phyloP scores from a whole-genome alignment of 2,113 vertebrate genomes.

The Thymallus thymallus region DNA sequence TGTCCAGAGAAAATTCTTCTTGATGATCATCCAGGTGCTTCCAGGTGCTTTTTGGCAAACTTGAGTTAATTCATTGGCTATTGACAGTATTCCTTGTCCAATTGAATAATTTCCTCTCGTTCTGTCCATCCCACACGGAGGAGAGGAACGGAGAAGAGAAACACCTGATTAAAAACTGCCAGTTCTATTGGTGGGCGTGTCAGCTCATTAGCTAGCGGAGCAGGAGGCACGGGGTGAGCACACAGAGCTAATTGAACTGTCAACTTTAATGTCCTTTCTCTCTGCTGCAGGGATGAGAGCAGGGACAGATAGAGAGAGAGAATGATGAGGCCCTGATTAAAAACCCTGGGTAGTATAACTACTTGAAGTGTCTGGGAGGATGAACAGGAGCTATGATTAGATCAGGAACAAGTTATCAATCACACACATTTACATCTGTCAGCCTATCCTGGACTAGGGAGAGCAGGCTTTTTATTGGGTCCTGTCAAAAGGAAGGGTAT shows the following conservation, averaged over 20 bases:
- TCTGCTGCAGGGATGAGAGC: not conserved
- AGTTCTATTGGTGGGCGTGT: conserved; percentile 62
- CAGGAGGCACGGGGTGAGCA: conserved; percentile 19
- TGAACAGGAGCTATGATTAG: conserved; percentile 26
- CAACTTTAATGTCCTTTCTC: conserved; percentile 44
- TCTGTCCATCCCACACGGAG: not conserved
- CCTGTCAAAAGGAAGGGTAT: not conserved
- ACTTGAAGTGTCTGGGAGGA: conserved; percentile 25
- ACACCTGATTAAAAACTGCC: conserved; percentile 38
- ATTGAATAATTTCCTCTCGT: not conserved
- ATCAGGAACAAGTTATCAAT: conserved; percentile 3
- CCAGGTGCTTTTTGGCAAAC: too few relatives aligned
- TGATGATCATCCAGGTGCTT: too few relatives aligned
- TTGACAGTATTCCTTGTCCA: too few relatives aligned
- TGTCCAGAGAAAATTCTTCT: too few relatives aligned
- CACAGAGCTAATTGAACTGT: conserved; percentile 70
- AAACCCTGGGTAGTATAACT: not conserved
- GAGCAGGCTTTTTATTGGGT: not conserved
- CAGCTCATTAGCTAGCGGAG: conserved; percentile 23
- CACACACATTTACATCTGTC: not conserved
- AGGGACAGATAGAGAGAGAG: conserved; percentile 10
- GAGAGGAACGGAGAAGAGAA: not conserved
- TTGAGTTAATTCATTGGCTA: too few relatives aligned
- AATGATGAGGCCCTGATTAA: conserved; percentile 47
- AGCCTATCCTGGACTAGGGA: not conserved